These are phyloP conservation scores for Oryctes rhinoceros DNA, from an alignment of 1,140 invertebrate species.

Conservation along the genomic window DNA sequence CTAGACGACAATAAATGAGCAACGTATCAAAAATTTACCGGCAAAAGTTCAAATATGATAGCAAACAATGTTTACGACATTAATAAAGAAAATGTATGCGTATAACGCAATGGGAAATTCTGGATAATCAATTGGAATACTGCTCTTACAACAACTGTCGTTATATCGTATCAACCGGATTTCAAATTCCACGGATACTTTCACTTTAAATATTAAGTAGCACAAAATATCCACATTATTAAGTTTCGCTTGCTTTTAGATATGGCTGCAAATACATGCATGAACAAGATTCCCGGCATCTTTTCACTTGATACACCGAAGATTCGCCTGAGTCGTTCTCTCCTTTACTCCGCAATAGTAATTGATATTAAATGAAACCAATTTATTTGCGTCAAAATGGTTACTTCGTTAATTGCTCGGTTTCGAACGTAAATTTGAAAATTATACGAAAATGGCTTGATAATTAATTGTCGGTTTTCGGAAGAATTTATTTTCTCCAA, in stretches of 20 bases:
- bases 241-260: background rate
- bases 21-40: too few relatives aligned
- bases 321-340: too few relatives aligned
- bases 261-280: background rate
- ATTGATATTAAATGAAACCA: background rate
- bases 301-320: too few relatives aligned
- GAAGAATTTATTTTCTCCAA: background rate
- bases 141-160: background rate
- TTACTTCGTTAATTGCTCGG: background rate
- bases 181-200: background rate
- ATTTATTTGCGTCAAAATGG: background rate
- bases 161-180: slow-evolving; percentile 1
- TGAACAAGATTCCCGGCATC: too few relatives aligned
- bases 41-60: too few relatives aligned
- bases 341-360: too few relatives aligned
- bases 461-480: slow-evolving; percentile 6
- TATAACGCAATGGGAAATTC: background rate
- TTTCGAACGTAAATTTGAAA: background rate
- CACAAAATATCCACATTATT: slow-evolving; percentile 4
- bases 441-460: background rate
- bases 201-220: slow-evolving; percentile 19
- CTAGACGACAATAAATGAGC: too few relatives aligned
- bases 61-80: too few relatives aligned
- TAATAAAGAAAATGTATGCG: too few relatives aligned
- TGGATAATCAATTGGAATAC: background rate